Base-by-base conservation (phyloP, 2,888 invertebrate species). In the Drosophila dives region DNA sequence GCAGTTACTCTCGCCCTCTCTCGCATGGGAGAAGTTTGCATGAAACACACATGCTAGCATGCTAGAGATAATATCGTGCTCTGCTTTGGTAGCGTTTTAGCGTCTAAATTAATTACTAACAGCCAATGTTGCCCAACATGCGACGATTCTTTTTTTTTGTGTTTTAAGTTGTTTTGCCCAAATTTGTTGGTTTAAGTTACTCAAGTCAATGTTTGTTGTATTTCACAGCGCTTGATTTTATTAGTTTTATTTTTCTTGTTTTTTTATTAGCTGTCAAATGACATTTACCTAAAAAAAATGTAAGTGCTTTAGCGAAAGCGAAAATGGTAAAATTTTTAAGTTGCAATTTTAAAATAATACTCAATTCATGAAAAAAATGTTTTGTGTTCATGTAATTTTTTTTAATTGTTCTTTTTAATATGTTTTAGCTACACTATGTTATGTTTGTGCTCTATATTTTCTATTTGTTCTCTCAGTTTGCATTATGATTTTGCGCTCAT, bases 121-220 rank as follows among this genome's bases (percentile, higher is more conserved):
- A 63, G 36, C 64, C 65, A 77, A 75, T 67, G 64, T 83, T 85
- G 64, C 74, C 62, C 53, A 87, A 87, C 70, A 66, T 59, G 60
- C 60, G 62, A 54, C 61, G 49, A 29, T 66, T 72, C 58, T 62
- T 50, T 65, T 75, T 71, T 74, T 54, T 29, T 5, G 51, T 33
- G n/a, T 42, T 72, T 74, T 58, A 67, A 64, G 55, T 64, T 67
- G 64, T 58, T 50, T 61, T 72, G 72, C 54, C 67, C 61, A 60
- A 64, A 59, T 64, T 53, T n/a, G 69, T 49, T 56, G 49, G 55
- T 38, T 59, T 59, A 55, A 60, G 56, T 58, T 49, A 77, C 63
- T 58, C 62, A 72, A 78, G 69, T 58, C 70, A 66, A 26, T 48
- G 29, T 26, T 32, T 38, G 38, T 34, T 49, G 49, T 23, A 45